These are phyloP conservation scores for Bicyclus anynana DNA, from an alignment of 1,140 invertebrate genomes.

Conservation along the genomic window DNA sequence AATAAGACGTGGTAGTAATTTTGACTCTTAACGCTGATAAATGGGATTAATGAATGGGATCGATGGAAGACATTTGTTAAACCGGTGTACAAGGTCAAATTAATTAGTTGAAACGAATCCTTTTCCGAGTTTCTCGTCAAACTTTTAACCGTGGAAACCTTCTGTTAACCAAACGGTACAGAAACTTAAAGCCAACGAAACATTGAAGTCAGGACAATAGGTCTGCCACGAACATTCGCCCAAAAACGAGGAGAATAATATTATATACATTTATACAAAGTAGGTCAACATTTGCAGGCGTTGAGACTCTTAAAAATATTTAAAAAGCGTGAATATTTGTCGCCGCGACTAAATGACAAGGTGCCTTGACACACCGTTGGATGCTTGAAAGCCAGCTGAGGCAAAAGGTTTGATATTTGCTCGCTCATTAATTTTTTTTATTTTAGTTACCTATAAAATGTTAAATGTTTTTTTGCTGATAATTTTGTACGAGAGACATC, in stretches of 20 bases:
- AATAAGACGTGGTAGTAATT: too few relatives aligned
- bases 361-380: background rate
- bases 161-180: too few relatives aligned
- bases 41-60: too few relatives aligned
- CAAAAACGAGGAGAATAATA: slow-evolving; percentile 6
- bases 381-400: background rate
- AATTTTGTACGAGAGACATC: too few relatives aligned
- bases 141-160: too few relatives aligned
- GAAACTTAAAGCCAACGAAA: background rate
- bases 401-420: background rate
- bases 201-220: slow-evolving; percentile 9
- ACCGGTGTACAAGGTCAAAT: too few relatives aligned
- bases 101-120: too few relatives aligned
- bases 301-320: slow-evolving; percentile 17
- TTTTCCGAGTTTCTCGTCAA: too few relatives aligned
- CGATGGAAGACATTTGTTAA: too few relatives aligned
- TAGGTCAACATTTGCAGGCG: slow-evolving; percentile 12
- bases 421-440: background rate
- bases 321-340: slow-evolving; percentile 17
- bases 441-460: too few relatives aligned
- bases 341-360: slow-evolving; percentile 3
- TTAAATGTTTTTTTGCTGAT: too few relatives aligned
- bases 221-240: background rate
- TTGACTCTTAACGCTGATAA: too few relatives aligned
- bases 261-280: slow-evolving; percentile 7